Evolutionary conservation across 2,888 invertebrate genomes (phyloP), one percentile per base, ranked within the genome.

Genomic region (Spisula subtruncata): DNA sequence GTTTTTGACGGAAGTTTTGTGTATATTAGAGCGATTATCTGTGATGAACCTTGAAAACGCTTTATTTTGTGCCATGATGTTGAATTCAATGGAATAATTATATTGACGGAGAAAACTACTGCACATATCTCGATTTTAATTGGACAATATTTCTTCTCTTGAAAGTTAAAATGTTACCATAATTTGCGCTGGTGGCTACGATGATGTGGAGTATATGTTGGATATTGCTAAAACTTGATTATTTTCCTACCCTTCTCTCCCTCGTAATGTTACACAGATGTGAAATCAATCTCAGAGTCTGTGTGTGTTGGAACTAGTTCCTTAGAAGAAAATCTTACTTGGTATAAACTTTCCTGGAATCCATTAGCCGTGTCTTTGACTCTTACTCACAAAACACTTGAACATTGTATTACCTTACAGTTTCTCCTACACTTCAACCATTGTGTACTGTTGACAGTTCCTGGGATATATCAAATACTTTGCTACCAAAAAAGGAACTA

Each of bases 21-120:
- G 87, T 79, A 90, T 80, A 90, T 81, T 84, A 29, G 80, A 86
- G 83, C 51, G 89, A 84, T 86, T 84, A 88, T 90, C 90, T 90
- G 90, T 90, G 90, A 90, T 90, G 88, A 81, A 81, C 35, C 83
- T 79, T 82, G 48, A 56, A 85, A 79, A 71, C 48, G 48, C 80
- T 79, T 51, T 85, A 83, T 83, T 71, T 88, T 83, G 83, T 88
- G 89, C 89, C 89, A 89, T 87, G 82, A n/a, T n/a, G n/a, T n/a
- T n/a, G n/a, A 71, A 41, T 75, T 10, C 60, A 81, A 51, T 66
- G 82, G 75, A 75, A 35, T 75, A 32, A 75, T 75, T 75, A 32
- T 32, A 14, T 18, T 35, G 16, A 35, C 32, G 14, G 75, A 75
- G 32, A 75, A n/a, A 35, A 35, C 25, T 35, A 14, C 75, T 75